phyloP scores from a whole-genome alignment of 2,113 vertebrate genomes.

The Coptodon bakossiorum region DNA sequence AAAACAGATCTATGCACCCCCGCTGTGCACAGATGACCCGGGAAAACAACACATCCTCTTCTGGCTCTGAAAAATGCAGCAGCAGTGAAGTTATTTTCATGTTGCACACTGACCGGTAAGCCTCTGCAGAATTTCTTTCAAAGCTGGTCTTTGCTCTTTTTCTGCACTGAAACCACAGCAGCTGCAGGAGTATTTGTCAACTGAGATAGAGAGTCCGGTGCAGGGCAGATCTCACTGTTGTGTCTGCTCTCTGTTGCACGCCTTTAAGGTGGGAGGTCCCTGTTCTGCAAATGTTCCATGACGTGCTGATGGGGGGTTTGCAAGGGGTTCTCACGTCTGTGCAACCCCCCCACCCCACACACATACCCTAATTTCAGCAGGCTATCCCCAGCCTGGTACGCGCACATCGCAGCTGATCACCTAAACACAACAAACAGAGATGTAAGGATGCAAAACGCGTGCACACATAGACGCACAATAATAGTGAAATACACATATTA shows the following conservation, averaged over 20 bases:
- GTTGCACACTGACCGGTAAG: neutral
- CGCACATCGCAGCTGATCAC: conserved; percentile 33
- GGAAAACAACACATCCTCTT: neutral
- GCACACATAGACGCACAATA: neutral
- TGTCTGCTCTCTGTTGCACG: conserved; percentile 57
- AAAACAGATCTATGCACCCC: neutral
- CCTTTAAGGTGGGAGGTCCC: conserved; percentile 63
- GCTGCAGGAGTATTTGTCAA: neutral
- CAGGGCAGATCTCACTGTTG: conserved; percentile 41
- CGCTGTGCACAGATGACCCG: neutral
- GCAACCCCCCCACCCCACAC: neutral
- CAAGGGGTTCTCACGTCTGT: conserved; percentile 62
- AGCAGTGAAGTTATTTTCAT: neutral
- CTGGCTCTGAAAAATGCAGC: neutral
- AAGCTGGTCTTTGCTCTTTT: neutral
- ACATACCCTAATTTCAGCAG: neutral
- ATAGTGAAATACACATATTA: neutral
- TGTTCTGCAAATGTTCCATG: conserved; percentile 70
- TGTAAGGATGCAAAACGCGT: neutral
- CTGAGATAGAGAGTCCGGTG: conserved; percentile 33
- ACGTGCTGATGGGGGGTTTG: conserved; percentile 62
- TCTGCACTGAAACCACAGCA: neutral
- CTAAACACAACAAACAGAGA: neutral
- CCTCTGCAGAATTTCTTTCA: neutral
- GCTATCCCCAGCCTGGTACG: conserved; percentile 39